Evolutionary conservation across 2,113 vertebrate species (phyloP).

Genomic region (Brachypodius melanocephalos): DNA sequence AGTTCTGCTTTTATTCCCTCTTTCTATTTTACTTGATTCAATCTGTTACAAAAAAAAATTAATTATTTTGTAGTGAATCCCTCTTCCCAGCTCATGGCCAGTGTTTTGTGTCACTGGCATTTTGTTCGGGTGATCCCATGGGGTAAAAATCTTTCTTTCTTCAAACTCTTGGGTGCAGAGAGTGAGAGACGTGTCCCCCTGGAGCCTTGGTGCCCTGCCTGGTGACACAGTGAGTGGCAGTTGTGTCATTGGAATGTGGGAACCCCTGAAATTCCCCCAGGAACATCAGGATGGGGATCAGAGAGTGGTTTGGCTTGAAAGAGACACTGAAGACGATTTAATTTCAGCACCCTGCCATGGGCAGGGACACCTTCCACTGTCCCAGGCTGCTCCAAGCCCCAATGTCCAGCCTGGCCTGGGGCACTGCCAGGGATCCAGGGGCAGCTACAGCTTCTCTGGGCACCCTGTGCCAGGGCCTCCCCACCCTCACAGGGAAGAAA

Average conservation of each 20-base stretch:
- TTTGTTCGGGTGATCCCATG: not conserved
- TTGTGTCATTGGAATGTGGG: accelerated
- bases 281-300: not conserved
- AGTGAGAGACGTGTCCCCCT: accelerated
- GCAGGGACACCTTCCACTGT: accelerated
- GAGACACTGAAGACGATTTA: not conserved
- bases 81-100: not conserved
- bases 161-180: not conserved
- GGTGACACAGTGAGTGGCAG: accelerated
- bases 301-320: not conserved
- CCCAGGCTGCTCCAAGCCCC: not conserved
- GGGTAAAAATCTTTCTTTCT: not conserved
- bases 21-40: not conserved
- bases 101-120: not conserved
- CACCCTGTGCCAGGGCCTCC: not conserved
- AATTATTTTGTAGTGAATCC: not conserved
- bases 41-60: not conserved
- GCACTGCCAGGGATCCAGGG: not conserved
- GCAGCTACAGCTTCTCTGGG: not conserved
- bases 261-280: not conserved
- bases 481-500: accelerated
- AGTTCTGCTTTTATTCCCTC: too few species aligned
- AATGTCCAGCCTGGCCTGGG: accelerated
- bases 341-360: not conserved
- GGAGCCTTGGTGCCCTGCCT: not conserved